phyloP scores from a whole-genome alignment of 1,140 invertebrate genomes.

The Ladona fulva region DNA sequence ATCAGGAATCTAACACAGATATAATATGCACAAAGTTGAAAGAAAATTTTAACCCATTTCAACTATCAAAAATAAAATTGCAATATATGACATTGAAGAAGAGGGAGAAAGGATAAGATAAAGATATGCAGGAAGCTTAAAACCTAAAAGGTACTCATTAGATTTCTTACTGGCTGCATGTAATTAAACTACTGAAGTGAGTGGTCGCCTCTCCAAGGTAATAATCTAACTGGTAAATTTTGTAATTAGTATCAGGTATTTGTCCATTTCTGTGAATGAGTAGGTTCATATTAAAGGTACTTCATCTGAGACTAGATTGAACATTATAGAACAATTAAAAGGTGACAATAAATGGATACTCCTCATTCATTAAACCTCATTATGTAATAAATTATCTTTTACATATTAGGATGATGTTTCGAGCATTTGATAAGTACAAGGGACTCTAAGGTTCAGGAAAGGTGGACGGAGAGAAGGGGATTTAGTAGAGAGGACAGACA shows the following conservation, averaged over 20 bases:
- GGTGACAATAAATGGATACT: neutral
- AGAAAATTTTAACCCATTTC: neutral
- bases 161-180: too few species aligned
- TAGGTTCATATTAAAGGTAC: neutral
- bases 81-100: too few species aligned
- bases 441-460: neutral
- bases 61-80: too few species aligned
- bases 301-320: conserved; percentile 9
- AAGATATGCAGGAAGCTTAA: too few species aligned
- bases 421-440: neutral
- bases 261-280: neutral
- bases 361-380: neutral
- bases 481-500: neutral
- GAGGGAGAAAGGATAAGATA: too few species aligned
- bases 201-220: too few species aligned
- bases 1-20: neutral
- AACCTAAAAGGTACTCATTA: too few species aligned
- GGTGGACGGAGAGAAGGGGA: neutral
- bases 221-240: neutral
- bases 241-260: neutral
- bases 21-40: neutral
- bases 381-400: neutral
- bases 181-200: too few species aligned
- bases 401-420: neutral
- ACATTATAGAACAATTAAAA: neutral